Evolutionary conservation across 1,140 invertebrate species (phyloP).

Genomic region (Radopholus similis): DNA sequence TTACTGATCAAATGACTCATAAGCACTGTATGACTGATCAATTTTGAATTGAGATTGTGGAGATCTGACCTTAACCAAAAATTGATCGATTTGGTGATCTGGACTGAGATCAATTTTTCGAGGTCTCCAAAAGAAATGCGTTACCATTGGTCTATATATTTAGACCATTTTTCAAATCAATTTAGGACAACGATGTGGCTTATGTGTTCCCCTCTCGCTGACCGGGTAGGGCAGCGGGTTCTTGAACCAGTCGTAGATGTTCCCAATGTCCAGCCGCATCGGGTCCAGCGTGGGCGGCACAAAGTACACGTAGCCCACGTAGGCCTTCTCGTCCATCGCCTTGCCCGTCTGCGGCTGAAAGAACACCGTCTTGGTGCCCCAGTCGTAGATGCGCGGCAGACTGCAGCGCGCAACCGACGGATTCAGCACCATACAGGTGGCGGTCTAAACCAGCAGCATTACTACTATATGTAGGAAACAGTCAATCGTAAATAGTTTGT

Average conservation of each 20-base stretch:
- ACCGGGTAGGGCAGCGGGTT: conserved; percentile 49
- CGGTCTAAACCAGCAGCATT: too few species aligned
- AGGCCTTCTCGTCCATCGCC: conserved; percentile 59
- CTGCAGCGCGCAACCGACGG: conserved; percentile 53
- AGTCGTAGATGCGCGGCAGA: conserved; percentile 57
- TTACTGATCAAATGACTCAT: too few species aligned
- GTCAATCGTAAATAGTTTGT: neutral
- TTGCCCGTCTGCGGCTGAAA: conserved; percentile 54
- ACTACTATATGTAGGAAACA: neutral
- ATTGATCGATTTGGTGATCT: too few species aligned
- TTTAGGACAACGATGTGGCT: too few species aligned
- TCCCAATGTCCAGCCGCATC: conserved; percentile 57
- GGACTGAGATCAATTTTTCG: too few species aligned
- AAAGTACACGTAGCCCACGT: conserved; percentile 59
- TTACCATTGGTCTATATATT: too few species aligned
- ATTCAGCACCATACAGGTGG: conserved; percentile 54
- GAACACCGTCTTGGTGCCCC: conserved; percentile 59
- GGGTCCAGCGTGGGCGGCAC: conserved; percentile 56
- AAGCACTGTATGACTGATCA: too few species aligned
- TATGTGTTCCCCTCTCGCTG: too few species aligned
- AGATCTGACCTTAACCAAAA: too few species aligned
- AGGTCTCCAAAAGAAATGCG: too few species aligned
- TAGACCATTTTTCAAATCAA: too few species aligned
- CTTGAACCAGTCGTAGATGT: conserved; percentile 59
- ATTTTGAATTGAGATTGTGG: too few species aligned